Evolutionary conservation across 2,797 vertebrate species (phyloP).

Genomic region (Cyprinodon diabolis): DNA sequence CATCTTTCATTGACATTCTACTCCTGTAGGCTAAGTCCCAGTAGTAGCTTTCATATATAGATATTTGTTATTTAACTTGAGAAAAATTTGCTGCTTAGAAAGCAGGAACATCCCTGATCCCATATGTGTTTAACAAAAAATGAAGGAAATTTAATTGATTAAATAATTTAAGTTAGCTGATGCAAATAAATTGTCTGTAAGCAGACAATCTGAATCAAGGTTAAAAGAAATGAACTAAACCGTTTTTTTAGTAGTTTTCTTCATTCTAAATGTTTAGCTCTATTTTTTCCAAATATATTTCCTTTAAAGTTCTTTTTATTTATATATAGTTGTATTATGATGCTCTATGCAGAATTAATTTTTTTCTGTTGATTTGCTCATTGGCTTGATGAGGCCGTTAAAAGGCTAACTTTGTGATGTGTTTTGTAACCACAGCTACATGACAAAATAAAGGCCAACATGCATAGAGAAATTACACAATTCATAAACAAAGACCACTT

Average conservation of each 20-base stretch:
- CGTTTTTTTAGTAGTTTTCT: background rate
- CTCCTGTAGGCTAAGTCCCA: background rate
- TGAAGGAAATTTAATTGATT: too few relatives aligned
- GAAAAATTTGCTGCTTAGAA: too few relatives aligned
- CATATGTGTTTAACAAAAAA: too few relatives aligned
- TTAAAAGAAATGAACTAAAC: background rate
- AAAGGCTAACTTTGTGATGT: background rate
- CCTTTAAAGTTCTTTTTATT: background rate
- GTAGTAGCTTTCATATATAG: background rate
- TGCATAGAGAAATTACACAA: constrained; percentile 16
- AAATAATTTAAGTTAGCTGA: too few relatives aligned
- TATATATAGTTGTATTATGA: background rate
- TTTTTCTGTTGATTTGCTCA: background rate
- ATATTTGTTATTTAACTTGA: background rate
- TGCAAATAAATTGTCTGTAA: too few relatives aligned
- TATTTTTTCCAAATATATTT: background rate
- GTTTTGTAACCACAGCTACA: constrained; percentile 10
- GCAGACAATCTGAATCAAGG: background rate
- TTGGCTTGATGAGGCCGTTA: background rate
- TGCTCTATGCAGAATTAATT: background rate
- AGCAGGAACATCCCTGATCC: too few relatives aligned
- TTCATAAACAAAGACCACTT: background rate
- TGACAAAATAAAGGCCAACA: constrained; percentile 15
- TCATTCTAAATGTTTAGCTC: background rate
- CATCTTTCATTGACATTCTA: background rate